Conservation (phyloP, 2,888 invertebrate species). For the Argyresthia goedartella region DNA sequence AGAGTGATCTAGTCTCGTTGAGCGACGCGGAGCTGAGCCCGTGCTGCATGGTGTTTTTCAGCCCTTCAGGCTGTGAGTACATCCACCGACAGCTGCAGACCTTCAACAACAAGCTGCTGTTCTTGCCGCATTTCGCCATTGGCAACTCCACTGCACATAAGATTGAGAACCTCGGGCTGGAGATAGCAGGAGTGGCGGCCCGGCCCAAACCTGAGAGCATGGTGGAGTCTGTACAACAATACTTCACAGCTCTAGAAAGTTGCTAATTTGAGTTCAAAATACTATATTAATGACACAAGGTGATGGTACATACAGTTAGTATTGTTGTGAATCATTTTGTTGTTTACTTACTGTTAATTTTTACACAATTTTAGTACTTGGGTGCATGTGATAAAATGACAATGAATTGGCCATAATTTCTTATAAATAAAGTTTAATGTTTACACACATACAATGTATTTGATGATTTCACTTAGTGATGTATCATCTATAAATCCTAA, state of each 20-base stretch:
- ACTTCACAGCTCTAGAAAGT: conserved; percentile 27
- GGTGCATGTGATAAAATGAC: no score
- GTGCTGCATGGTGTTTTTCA: conserved; percentile 54
- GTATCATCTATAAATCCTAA: no score
- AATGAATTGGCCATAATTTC: no score
- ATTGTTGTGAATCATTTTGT: no score
- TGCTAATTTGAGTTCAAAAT: no score
- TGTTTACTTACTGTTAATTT: no score
- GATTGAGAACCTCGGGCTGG: conserved; percentile 52
- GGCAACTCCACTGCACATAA: conserved; percentile 59
- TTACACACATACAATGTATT: no score
- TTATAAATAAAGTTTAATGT: no score
- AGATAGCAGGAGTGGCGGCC: conserved; percentile 48
- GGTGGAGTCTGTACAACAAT: conserved; percentile 33
- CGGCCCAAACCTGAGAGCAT: conserved; percentile 40
- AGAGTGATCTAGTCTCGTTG: conserved; percentile 33
- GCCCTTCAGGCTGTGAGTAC: conserved; percentile 58
- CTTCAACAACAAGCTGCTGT: conserved; percentile 38
- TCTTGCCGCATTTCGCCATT: conserved; percentile 53
- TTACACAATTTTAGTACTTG: no score
- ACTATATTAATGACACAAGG: no score
- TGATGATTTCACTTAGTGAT: no score
- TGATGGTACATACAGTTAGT: no score
- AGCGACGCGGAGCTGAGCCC: conserved; percentile 23
- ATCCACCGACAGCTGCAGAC: conserved; percentile 52